Conservation (phyloP, 2,888 invertebrate species). For the Meta bourneti region DNA sequence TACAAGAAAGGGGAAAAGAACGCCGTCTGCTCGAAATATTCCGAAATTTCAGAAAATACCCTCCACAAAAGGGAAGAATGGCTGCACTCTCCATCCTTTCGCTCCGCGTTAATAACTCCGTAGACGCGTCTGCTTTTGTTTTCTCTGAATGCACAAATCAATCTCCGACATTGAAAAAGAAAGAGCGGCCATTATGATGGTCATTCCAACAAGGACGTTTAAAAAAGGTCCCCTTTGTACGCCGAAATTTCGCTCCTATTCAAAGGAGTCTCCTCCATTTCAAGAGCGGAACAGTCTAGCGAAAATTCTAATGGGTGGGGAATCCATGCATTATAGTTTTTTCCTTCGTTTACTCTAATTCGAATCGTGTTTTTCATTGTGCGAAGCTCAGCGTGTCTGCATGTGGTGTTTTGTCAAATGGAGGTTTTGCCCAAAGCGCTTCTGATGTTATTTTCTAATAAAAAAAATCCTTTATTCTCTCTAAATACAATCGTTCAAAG, state of each 20-base stretch:
- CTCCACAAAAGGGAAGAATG: neutral
- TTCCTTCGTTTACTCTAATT: neutral
- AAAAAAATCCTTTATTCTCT: no score
- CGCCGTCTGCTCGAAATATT: neutral
- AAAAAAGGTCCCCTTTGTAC: slow-evolving; percentile 16
- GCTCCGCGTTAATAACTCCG: slow-evolving; percentile 10
- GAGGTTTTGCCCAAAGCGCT: no score
- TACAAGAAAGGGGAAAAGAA: neutral
- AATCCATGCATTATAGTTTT: neutral
- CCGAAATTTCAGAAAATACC: neutral
- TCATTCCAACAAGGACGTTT: neutral
- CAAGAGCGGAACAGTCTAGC: neutral
- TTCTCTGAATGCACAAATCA: slow-evolving; percentile 29
- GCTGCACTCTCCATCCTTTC: neutral
- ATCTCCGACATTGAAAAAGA: slow-evolving; percentile 21
- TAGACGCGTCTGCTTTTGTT: slow-evolving; percentile 20
- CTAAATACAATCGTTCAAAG: no score
- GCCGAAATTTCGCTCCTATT: slow-evolving; percentile 25
- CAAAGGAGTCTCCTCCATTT: neutral
- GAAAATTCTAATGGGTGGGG: neutral
- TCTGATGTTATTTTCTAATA: no score
- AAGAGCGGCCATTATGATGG: slow-evolving; percentile 14
- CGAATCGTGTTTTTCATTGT: neutral
- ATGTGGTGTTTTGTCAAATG: no score
- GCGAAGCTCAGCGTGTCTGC: no score